A percentile compares a stretch with the other conserved stretches of the same genome.
Conservation (phyloP, 23 tunicate species). For the Styela clava region DNA sequence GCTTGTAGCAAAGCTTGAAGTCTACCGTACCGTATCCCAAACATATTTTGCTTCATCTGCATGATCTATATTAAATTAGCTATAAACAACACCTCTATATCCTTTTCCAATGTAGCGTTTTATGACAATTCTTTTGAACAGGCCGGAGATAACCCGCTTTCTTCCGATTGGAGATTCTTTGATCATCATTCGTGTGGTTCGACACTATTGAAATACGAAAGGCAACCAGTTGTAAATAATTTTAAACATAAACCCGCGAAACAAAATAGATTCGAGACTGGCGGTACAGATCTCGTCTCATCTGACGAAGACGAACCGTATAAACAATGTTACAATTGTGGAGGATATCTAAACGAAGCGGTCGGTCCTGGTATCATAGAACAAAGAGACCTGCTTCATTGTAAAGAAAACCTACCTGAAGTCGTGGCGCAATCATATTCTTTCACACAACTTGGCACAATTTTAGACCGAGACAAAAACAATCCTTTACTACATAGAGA, state of each 20-base stretch:
- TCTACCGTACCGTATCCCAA: too few relatives aligned
- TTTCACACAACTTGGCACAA: not conserved
- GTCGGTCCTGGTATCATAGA: constrained; percentile 24
- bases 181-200: constrained; percentile 25
- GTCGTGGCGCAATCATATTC: not conserved
- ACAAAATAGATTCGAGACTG: not conserved
- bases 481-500: not conserved
- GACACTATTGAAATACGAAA: not conserved
- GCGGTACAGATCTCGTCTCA: not conserved
- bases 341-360: constrained; percentile 7
- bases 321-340: constrained; percentile 22
- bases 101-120: too few relatives aligned
- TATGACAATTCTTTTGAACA: not conserved
- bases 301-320: constrained; percentile 21
- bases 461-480: not conserved
- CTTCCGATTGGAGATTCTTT: constrained; percentile 29
- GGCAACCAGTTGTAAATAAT: constrained; percentile 15
- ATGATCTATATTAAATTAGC: too few relatives aligned
- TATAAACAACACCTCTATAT: too few relatives aligned
- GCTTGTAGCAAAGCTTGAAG: too few relatives aligned
- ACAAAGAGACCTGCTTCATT: constrained; percentile 2
- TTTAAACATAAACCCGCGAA: not conserved
- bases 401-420: not conserved
- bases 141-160: not conserved
- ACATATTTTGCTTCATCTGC: too few relatives aligned